Conservation (phyloP, 2,797 vertebrate species). For the Hybognathus amarus region DNA sequence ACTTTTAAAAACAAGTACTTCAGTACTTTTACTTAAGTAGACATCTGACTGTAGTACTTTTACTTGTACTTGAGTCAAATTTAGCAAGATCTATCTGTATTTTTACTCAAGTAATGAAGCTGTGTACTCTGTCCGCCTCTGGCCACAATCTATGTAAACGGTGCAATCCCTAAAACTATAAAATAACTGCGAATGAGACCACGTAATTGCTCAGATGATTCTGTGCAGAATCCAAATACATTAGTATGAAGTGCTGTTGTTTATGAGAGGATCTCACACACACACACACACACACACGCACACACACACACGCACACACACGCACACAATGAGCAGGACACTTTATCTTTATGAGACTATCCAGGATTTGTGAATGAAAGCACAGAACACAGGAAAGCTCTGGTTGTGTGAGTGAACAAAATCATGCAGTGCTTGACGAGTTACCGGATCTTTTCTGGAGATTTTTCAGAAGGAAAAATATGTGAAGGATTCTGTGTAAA, state of each 20-base stretch:
- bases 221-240: neutral
- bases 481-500: neutral
- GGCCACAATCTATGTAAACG: neutral
- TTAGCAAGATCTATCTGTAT: too few species aligned
- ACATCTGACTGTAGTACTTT: too few species aligned
- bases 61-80: too few species aligned
- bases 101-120: too few species aligned
- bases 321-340: neutral
- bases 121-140: too few species aligned
- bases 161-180: neutral
- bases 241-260: neutral
- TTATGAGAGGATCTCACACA: neutral
- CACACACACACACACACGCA: neutral
- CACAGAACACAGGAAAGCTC: neutral
- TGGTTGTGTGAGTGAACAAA: neutral
- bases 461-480: neutral
- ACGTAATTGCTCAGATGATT: neutral
- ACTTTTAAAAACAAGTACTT: too few species aligned
- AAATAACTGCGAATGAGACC: neutral
- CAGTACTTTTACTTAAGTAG: too few species aligned
- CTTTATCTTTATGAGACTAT: neutral
- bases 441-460: neutral
- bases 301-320: too few species aligned
- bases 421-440: neutral
- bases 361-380: constrained; percentile 4